Evolutionary conservation across 2,113 vertebrate genomes (phyloP).

Genomic region (Sorex fumeus): DNA sequence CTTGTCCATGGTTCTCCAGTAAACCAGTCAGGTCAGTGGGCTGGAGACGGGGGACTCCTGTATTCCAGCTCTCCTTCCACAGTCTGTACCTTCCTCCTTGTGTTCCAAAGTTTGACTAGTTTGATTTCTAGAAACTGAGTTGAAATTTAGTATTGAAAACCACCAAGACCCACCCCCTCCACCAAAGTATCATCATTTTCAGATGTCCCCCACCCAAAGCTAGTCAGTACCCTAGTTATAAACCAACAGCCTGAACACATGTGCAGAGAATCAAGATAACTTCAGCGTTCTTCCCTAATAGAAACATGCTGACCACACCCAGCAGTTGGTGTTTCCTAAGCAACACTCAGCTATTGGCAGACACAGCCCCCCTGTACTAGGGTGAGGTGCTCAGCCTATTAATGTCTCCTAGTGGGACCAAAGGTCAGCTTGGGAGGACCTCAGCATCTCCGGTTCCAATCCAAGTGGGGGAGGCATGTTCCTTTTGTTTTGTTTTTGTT

Average conservation of each 20-base stretch:
- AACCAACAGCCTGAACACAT: neutral
- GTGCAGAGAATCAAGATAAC: neutral
- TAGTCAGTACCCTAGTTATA: neutral
- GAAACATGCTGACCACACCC: conserved; percentile 21
- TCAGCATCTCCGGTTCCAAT: neutral
- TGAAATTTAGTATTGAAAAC: neutral
- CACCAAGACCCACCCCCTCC: no score
- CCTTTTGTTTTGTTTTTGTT: no score
- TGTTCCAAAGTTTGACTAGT: neutral
- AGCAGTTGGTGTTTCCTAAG: neutral
- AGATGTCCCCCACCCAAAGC: neutral
- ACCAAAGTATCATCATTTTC: neutral
- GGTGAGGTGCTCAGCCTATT: neutral
- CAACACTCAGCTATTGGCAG: neutral
- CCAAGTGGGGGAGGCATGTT: neutral
- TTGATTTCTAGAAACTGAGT: neutral
- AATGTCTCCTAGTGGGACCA: neutral
- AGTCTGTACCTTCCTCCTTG: neutral
- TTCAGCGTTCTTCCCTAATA: neutral
- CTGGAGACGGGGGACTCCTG: neutral
- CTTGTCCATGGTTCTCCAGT: neutral
- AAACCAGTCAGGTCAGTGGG: neutral
- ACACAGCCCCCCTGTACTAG: neutral
- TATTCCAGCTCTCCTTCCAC: neutral
- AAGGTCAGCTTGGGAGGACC: neutral